Base-by-base conservation (phyloP, 2,113 vertebrate genomes). In the Ptychochromis oligacanthus region DNA sequence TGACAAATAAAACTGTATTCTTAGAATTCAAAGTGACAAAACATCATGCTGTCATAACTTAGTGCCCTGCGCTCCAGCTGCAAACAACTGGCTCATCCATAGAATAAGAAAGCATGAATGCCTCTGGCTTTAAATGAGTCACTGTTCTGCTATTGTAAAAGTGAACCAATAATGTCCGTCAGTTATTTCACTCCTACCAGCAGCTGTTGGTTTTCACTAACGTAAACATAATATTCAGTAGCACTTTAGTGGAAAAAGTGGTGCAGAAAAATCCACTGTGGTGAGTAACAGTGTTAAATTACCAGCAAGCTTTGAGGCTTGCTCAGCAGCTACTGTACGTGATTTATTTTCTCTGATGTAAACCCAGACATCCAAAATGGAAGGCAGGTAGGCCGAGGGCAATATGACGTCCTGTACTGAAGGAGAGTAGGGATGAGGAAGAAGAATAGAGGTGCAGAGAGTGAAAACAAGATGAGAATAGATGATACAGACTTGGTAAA, bases 151-250 rank as follows among this genome's bases (percentile, higher is more conserved):
- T 75, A 46, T 80, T 87, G 76, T 83, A 75, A 57, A n/a, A 83
- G 65, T 67, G 56, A 86, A 79, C 80, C 82, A 85, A 52, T 91
- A 76, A 86, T 46, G 87, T 81, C 81, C 89, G 85, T 86, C 77
- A 83, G 88, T 93, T 87, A 88, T 87, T 86, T 84, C 84, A 79
- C 80, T 86, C 87, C 80, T 85, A 81, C 87, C 22, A 14, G 84
- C 92, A 90, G 87, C 84, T 90, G 88, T 77, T 49, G 26, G 55
- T 89, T 90, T 84, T 90, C 64, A 85, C 75, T 81, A 62, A 67
- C 54, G 46, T 61, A 77, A 82, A 84, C 82, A 92, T 92, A 88
- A 87, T 54, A 40, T 61, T 77, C 62, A 56, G 81, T 52, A 75
- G 77, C 75, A 79, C 81, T 84, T 62, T 62, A 76, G 49, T 49